Percentiles rank a stretch among this genome's conserved stretches.
These are phyloP conservation scores for Conomelus anceps DNA, from an alignment of 2,888 invertebrate genomes.

Conservation along the genomic window DNA sequence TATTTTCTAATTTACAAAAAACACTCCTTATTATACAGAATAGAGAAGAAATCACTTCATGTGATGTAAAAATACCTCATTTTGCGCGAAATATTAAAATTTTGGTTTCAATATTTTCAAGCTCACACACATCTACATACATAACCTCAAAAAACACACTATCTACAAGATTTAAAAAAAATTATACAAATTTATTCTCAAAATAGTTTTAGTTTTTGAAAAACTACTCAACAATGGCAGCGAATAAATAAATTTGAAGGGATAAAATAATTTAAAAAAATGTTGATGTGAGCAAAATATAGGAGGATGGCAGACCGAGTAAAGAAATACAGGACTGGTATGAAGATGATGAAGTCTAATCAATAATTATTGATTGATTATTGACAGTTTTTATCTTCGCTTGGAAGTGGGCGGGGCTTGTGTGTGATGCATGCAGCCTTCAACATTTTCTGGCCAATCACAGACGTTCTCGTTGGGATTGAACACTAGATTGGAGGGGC, in stretches of 20 bases:
- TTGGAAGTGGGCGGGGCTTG: conserved; percentile 51
- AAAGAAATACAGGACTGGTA: neutral
- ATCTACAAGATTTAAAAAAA: neutral
- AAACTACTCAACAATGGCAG: neutral
- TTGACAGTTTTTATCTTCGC: conserved; percentile 15
- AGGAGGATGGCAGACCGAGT: neutral
- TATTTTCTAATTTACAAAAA: neutral
- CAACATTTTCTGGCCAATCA: conserved; percentile 94
- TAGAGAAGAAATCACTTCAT: neutral
- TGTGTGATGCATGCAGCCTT: conserved; percentile 69
- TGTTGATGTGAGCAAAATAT: neutral
- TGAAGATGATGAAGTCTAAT: neutral
- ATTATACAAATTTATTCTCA: neutral
- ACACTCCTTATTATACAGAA: neutral
- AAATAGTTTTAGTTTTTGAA: neutral
- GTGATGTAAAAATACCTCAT: neutral
- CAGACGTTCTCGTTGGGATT: conserved; percentile 90
- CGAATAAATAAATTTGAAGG: neutral
- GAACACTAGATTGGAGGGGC: conserved; percentile 85
- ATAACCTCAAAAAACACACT: neutral
- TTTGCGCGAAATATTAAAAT: neutral
- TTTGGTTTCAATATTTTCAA: neutral
- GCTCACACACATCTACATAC: neutral
- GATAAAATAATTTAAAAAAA: neutral
- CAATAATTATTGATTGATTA: neutral